Percentiles rank a stretch among this genome's conserved stretches.
Evolutionary conservation across 1,140 invertebrate genomes (phyloP).

Genomic region (Asbolus verrucosus): DNA sequence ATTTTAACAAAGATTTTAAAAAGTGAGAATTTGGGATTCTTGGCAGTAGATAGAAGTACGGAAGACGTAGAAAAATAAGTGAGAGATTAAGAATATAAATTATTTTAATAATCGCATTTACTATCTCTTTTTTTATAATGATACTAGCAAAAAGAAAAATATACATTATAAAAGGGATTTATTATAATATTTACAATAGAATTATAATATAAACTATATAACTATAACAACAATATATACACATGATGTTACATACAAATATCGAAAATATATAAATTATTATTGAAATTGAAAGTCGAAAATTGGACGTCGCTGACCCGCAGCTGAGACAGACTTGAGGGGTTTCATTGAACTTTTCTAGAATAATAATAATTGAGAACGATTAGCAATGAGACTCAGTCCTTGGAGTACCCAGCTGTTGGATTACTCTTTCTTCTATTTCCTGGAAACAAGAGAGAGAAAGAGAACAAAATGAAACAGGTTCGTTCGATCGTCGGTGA

Average conservation of each 20-base stretch:
- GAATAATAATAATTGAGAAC: slow-evolving; percentile 40
- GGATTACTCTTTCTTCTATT: slow-evolving; percentile 64
- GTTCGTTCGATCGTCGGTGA: too few relatives aligned
- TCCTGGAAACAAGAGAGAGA: slow-evolving; percentile 57
- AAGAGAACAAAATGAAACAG: slow-evolving; percentile 3
- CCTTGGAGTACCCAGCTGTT: slow-evolving; percentile 63
- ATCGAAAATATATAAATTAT: slow-evolving; percentile 51
- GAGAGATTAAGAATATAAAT: too few relatives aligned
- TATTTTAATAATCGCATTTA: too few relatives aligned
- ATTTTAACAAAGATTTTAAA: too few relatives aligned
- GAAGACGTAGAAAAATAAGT: too few relatives aligned
- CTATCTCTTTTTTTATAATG: slow-evolving; percentile 22
- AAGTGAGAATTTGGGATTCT: too few relatives aligned
- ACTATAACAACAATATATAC: slow-evolving; percentile 64
- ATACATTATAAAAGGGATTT: slow-evolving; percentile 49
- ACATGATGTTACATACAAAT: slow-evolving; percentile 56
- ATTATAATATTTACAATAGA: slow-evolving; percentile 60
- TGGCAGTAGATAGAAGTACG: too few relatives aligned
- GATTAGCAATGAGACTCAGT: slow-evolving; percentile 59
- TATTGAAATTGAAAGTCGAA: slow-evolving; percentile 43
- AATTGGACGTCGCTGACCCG: slow-evolving; percentile 58
- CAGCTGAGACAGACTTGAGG: slow-evolving; percentile 44
- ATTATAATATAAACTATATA: slow-evolving; percentile 64
- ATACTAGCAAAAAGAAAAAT: slow-evolving; percentile 33
- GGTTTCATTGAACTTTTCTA: slow-evolving; percentile 35